Base-by-base conservation (phyloP, 2,797 vertebrate species). In the Mormyrops attenuatus region DNA sequence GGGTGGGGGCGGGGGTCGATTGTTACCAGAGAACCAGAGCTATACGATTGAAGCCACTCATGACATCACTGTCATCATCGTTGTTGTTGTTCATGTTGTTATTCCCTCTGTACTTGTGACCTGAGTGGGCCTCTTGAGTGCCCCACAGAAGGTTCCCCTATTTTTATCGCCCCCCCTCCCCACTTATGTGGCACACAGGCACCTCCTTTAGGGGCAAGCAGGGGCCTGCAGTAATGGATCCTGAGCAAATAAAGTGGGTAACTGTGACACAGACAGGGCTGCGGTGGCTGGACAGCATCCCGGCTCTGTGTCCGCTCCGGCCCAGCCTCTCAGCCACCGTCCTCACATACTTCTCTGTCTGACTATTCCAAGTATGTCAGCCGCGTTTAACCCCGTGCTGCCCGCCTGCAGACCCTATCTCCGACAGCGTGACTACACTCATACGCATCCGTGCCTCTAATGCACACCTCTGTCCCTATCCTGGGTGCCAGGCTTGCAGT, bases 331-430 rank as follows among this genome's bases (percentile, higher is more conserved):
- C 30, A n/a, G 89, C 44, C 52, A 44, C 49, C n/a, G 26, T 73
- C 55, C 49, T 66, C 3, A 20, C 47, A 41, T 88, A 86, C 22
- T 53, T 90, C 63, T 60, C 55, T 3, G 20, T 93, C 91, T 92
- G 90, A 41, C 90, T 92, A 91, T 94, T 92, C 91, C 92, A 90
- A 92, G 93, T 91, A 93, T 93, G 91, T 92, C 92, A 88, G 41
- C 91, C 91, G 90, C 91, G 89, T 93, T 87, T 22, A 34, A 38
- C 85, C 84, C 47, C n/a, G 0, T 85, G 84, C 49, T 85, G 84
- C 84, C 84, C 3, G 4, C 44, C 84, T 85, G 47, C 47, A 53
- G 34, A 20, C 30, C 69, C 2, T 1, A 1, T 34, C 26, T 5
- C 63, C 11, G 26, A 34, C 26, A 13, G 26, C 7, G 0, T 22